Conservation (phyloP, 1,140 invertebrate species). For the Solen grandis region DNA sequence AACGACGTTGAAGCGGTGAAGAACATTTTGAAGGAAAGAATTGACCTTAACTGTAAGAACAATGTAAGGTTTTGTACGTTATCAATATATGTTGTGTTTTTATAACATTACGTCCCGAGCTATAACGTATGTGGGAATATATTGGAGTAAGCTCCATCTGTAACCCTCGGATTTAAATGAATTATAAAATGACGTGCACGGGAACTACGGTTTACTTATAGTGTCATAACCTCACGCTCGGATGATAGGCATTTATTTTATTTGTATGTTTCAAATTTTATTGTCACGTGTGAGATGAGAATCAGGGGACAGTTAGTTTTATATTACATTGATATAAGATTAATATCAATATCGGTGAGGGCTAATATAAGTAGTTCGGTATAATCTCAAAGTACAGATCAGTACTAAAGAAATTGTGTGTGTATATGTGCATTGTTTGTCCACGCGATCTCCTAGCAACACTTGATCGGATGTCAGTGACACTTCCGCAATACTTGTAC, state of each 20-base stretch:
- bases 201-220: not conserved
- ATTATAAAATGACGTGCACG: not conserved
- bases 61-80: conserved; percentile 38
- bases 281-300: no score
- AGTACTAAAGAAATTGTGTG: no score
- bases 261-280: no score
- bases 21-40: conserved; percentile 40
- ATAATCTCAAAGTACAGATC: no score
- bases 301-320: no score
- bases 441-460: no score
- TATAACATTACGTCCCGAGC: not conserved
- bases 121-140: not conserved
- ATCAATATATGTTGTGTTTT: not conserved
- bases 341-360: no score
- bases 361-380: no score
- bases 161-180: not conserved
- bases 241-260: not conserved
- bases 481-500: no score
- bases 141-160: not conserved
- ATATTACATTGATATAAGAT: no score
- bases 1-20: conserved; percentile 35
- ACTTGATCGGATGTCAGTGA: no score
- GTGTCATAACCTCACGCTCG: not conserved
- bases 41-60: conserved; percentile 56
- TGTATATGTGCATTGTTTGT: no score